Conservation (phyloP, 1,140 invertebrate genomes). For the Aradophagus sp. region DNA sequence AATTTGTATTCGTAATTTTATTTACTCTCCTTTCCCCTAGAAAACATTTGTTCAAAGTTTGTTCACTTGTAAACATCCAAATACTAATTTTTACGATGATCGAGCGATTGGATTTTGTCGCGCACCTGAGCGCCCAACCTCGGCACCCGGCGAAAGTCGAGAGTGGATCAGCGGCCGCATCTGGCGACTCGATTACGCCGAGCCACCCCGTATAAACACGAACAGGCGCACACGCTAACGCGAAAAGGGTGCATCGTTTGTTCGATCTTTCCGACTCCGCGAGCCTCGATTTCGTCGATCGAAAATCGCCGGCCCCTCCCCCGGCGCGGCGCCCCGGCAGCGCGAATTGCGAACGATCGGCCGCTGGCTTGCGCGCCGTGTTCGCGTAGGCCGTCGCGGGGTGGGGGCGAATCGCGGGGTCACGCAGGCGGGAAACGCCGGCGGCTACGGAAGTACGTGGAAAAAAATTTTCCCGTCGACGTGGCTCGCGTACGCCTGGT, state of each 20-base stretch:
- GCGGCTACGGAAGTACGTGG: slow-evolving; percentile 64
- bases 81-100: too few relatives aligned
- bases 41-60: too few relatives aligned
- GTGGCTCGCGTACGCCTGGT: slow-evolving; percentile 60
- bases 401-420: slow-evolving; percentile 20
- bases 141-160: too few relatives aligned
- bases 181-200: slow-evolving; percentile 24
- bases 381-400: slow-evolving; percentile 47
- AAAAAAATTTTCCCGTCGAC: slow-evolving; percentile 69
- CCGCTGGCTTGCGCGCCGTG: slow-evolving; percentile 50
- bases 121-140: too few relatives aligned
- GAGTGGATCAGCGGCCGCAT: neutral
- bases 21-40: too few relatives aligned
- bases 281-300: slow-evolving; percentile 54
- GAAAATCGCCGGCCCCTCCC: too few relatives aligned
- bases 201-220: slow-evolving; percentile 46
- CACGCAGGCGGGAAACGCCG: slow-evolving; percentile 2
- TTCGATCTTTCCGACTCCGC: slow-evolving; percentile 56
- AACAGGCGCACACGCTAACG: slow-evolving; percentile 26
- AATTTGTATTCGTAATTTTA: too few relatives aligned
- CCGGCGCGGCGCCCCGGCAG: slow-evolving; percentile 7
- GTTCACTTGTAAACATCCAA: too few relatives aligned
- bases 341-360: slow-evolving; percentile 31
- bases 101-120: too few relatives aligned
- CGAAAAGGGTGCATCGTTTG: slow-evolving; percentile 42